Base-by-base conservation (phyloP, 2,113 vertebrate species). In the Oncorhynchus kisutch region DNA sequence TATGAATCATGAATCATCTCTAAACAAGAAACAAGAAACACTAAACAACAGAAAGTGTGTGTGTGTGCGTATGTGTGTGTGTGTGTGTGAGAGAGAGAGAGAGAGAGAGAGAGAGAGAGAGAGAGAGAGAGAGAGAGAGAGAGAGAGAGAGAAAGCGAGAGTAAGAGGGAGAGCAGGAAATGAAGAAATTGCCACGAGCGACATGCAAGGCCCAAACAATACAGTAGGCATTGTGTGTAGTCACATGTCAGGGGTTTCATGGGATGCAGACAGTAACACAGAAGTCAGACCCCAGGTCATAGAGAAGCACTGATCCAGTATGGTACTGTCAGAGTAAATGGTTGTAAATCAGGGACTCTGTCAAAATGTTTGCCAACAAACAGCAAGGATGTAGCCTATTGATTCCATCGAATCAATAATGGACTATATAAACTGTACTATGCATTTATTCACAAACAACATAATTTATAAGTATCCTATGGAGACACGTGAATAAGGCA, bases 121-220 rank as follows among this genome's bases (percentile, higher is more conserved):
- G 4, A 65, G 54, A 72, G 27, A 39, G 5, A 34, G 71, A 51
- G 59, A 57, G 54, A 29, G 57, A 34, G 25, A 70, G 65, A 65
- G 48, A 54, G 13, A 27, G 70, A 16, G 51, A 34, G 67, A 76
- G 14, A 62, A 39, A 69, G 31, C 60, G 54, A 82, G 48, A 87
- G 81, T 78, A 67, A 84, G 78, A 76, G 79, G 86, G 86, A 83
- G 81, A 81, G 89, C 89, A 92, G 93, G 92, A 94, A 93, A 92
- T 92, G 80, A 92, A 91, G 92, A 92, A 91, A 93, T 88, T 82
- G 76, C 86, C 90, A 90, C 81, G 31, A 91, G 88, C 84, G 88
- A 89, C 83, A 80, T 77, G 80, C 85, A 7, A 80, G 80, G 86
- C 81, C 51, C 87, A 86, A 51, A 80, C 70, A 84, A 68, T 77